These are phyloP conservation scores for Empis livida DNA, from an alignment of 2,888 invertebrate genomes.

Conservation along the genomic window DNA sequence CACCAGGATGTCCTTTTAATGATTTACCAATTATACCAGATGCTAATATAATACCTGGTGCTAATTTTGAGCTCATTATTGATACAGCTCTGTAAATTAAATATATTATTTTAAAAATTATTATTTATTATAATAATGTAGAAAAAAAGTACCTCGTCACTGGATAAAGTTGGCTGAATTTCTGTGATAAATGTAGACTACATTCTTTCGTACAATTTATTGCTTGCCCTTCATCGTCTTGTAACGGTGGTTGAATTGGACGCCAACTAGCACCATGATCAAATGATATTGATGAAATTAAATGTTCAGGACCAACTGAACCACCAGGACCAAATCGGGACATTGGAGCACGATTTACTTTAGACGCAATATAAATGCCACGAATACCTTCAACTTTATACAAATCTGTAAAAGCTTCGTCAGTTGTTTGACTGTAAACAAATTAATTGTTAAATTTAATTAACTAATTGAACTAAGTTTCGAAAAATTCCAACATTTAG, in stretches of 20 bases:
- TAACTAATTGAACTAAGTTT: too few species aligned
- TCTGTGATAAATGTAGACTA: slow-evolving; percentile 77
- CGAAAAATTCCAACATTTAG: too few species aligned
- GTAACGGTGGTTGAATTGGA: slow-evolving; percentile 54
- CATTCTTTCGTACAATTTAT: slow-evolving; percentile 60
- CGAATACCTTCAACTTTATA: slow-evolving; percentile 76
- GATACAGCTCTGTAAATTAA: slow-evolving; percentile 47
- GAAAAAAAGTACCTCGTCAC: slow-evolving; percentile 38
- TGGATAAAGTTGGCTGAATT: slow-evolving; percentile 71
- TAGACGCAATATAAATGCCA: slow-evolving; percentile 83
- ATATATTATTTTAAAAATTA: not conserved
- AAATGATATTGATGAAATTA: slow-evolving; percentile 68
- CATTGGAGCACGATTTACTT: slow-evolving; percentile 44
- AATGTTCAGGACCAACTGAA: slow-evolving; percentile 56
- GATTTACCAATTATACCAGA: slow-evolving; percentile 68
- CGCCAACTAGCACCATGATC: slow-evolving; percentile 81
- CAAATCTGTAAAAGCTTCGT: slow-evolving; percentile 74
- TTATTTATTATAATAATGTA: not conserved
- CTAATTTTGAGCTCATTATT: slow-evolving; percentile 74
- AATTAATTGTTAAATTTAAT: too few species aligned
- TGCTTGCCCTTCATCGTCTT: slow-evolving; percentile 53
- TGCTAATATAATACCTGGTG: slow-evolving; percentile 78
- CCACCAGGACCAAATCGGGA: slow-evolving; percentile 17
- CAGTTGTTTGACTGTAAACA: slow-evolving; percentile 52
- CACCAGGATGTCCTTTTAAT: slow-evolving; percentile 66